Base-by-base conservation (phyloP, 2,113 vertebrate species). In the Paracyprichromis sp. region DNA sequence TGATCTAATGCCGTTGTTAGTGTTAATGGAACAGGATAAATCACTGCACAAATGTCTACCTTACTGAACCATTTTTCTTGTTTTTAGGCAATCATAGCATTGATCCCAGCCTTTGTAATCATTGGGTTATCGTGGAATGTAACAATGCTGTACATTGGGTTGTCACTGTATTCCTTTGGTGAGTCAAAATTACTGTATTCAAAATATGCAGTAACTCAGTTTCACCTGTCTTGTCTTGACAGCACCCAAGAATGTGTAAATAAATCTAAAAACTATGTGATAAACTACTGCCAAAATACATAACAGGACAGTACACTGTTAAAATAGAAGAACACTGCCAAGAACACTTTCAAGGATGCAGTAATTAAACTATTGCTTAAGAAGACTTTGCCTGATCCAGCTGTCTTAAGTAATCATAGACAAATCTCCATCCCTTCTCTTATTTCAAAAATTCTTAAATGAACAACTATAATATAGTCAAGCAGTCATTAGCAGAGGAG, bases 141-240 rank as follows among this genome's bases (percentile, higher is more conserved):
- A 88, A 93, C 94, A 0, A 2, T 96, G 91, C 96, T 99, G 82
- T 97, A 98, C 12, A 9, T 56, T 1, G 98, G 99, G 9, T 95
- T 99, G 76, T 83, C 97, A 50, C 94, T 99, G 2, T 99, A 99
- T 91, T 97, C 98, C 2, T 99, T 98, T 2, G 98, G 99, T 99
- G 95, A 98, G 97, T 91, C 76, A 8, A 36, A 63, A 57, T 38
- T 5, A 50, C 43, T 24, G 9, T 8, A 24, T 57, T 79, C 3
- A 38, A 24, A 78, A 76, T 31, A 31, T 78, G 3, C 71, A 50
- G 43, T 78, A 78, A 78, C 71, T 19, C 73, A 31, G 16, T 78
- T 57, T 47, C 40, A 45, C 14, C 19, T 17, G 17, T 45, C 36
- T 56, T 13, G 8, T 26, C 9, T 52, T 12, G 29, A 45, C 29